Conservation (phyloP, 2,888 invertebrate species). For the Leptura quadrifasciata region DNA sequence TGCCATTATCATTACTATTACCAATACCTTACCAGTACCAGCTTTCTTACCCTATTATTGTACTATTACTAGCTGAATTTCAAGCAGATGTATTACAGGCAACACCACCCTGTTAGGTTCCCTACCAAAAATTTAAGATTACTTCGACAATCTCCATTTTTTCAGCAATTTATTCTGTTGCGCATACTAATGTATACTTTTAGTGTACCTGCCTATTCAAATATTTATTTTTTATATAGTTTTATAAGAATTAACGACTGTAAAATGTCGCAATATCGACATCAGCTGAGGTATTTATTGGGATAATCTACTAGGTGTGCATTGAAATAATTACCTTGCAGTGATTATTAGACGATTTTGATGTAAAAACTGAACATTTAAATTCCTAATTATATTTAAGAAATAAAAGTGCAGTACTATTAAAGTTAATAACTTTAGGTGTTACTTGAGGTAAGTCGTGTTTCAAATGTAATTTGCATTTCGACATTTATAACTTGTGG, state of each 20-base stretch:
- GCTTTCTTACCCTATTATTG: too few species aligned
- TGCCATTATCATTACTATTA: too few species aligned
- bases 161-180: too few species aligned
- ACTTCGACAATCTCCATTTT: too few species aligned
- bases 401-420: background rate
- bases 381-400: background rate
- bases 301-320: background rate
- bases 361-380: background rate
- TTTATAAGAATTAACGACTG: background rate
- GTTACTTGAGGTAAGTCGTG: background rate
- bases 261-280: background rate
- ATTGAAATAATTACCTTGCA: background rate
- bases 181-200: too few species aligned
- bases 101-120: too few species aligned
- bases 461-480: background rate
- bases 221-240: background rate
- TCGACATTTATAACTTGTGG: background rate
- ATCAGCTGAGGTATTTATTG: background rate
- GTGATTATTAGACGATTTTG: background rate
- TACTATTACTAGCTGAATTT: too few species aligned
- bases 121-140: too few species aligned
- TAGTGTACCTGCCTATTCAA: too few species aligned
- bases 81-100: too few species aligned
- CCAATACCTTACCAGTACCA: too few species aligned
- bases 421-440: background rate